phyloP scores from a whole-genome alignment of 2,797 vertebrate species.

The Sebastes aleutianus region DNA sequence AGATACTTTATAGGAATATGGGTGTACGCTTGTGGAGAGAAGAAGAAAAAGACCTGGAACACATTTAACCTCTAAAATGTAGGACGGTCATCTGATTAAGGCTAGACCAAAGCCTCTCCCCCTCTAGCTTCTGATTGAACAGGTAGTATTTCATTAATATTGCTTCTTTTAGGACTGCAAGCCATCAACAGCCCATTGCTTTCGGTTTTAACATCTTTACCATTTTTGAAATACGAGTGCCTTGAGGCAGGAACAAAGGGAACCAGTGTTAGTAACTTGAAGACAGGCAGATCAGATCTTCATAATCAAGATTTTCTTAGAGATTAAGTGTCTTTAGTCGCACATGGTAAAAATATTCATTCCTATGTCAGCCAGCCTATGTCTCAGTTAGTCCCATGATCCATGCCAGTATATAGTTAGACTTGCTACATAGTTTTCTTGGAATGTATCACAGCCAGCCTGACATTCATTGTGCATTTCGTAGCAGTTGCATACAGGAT shows the following conservation, averaged over 20 bases:
- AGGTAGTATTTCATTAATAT: constrained; percentile 49
- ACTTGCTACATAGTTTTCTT: constrained; percentile 67
- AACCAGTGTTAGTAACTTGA: background rate
- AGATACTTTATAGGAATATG: constrained; percentile 40
- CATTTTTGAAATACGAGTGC: constrained; percentile 8
- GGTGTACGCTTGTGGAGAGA: constrained; percentile 32
- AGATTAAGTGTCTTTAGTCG: background rate
- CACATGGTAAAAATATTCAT: constrained; percentile 19
- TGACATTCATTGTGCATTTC: constrained; percentile 79
- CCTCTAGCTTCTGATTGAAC: constrained; percentile 25
- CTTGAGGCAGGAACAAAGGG: background rate
- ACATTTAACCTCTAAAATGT: constrained; percentile 8
- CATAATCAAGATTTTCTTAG: background rate
- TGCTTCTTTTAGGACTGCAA: constrained; percentile 53
- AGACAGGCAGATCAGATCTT: constrained; percentile 15
- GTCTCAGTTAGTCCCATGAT: constrained; percentile 39
- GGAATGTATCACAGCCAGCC: constrained; percentile 70
- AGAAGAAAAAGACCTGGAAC: constrained; percentile 37
- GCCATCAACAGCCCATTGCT: background rate
- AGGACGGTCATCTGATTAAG: constrained; percentile 53
- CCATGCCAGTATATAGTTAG: constrained; percentile 49
- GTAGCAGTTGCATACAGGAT: constrained; percentile 73
- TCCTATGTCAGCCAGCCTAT: background rate
- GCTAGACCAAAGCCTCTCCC: constrained; percentile 27
- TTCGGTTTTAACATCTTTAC: background rate